Conservation (phyloP, 1,140 invertebrate species). For the Calliopsis andreniformis region DNA sequence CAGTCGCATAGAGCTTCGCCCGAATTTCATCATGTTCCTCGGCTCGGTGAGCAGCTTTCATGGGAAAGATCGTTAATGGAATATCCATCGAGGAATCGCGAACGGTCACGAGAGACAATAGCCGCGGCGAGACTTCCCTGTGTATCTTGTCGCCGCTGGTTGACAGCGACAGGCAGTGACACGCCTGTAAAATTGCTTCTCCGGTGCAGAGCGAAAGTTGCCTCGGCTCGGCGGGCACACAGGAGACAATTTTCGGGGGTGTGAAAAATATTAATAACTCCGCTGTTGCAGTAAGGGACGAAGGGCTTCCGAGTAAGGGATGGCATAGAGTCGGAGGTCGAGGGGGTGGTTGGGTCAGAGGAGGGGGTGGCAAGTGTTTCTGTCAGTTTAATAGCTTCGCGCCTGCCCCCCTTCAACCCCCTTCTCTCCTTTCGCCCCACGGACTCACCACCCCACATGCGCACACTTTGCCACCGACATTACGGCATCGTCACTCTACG, state of each 20-base stretch:
- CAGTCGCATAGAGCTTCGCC: no score
- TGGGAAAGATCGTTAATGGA: slow-evolving; percentile 34
- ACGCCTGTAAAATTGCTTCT: slow-evolving; percentile 76
- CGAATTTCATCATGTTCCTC: no score
- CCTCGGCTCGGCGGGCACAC: slow-evolving; percentile 47
- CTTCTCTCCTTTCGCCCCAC: slow-evolving; percentile 46
- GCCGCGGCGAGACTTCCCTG: not conserved
- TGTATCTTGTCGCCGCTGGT: slow-evolving; percentile 66
- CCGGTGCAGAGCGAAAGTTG: slow-evolving; percentile 52
- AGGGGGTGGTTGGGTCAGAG: slow-evolving; percentile 53
- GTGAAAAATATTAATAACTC: slow-evolving; percentile 81
- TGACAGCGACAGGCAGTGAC: slow-evolving; percentile 75
- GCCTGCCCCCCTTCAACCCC: slow-evolving; percentile 60
- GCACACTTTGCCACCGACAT: slow-evolving; percentile 73
- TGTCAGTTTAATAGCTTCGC: slow-evolving; percentile 83
- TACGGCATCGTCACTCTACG: slow-evolving; percentile 79
- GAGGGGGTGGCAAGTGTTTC: slow-evolving; percentile 81
- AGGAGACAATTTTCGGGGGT: slow-evolving; percentile 78
- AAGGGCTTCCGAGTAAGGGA: slow-evolving; percentile 67
- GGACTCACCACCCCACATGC: slow-evolving; percentile 57
- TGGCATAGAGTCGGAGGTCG: slow-evolving; percentile 58
- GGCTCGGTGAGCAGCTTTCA: no score
- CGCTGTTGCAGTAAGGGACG: slow-evolving; percentile 62
- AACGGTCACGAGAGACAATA: slow-evolving; percentile 5
- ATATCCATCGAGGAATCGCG: slow-evolving; percentile 3